phyloP scores from a whole-genome alignment of 2,888 invertebrate species.

The Spilosoma lubricipeda region DNA sequence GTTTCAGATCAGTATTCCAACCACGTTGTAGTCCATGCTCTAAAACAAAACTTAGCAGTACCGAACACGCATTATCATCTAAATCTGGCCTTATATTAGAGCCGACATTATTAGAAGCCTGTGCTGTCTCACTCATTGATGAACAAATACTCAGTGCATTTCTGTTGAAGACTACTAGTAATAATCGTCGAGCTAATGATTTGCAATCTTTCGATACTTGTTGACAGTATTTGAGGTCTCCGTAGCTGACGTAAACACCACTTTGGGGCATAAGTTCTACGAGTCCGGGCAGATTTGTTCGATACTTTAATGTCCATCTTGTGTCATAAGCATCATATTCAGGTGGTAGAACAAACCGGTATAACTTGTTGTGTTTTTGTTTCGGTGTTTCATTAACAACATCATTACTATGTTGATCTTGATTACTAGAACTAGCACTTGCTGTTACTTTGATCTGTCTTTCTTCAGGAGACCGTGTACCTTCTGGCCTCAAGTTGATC shows the following conservation, averaged over 20 bases:
- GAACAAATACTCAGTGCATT: not conserved
- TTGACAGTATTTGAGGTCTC: not conserved
- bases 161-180: too few species aligned
- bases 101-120: not conserved
- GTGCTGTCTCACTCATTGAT: not conserved
- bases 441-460: not conserved
- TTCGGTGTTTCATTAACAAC: too few species aligned
- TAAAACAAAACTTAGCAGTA: constrained; percentile 17
- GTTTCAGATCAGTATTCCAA: constrained; percentile 25
- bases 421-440: too few species aligned
- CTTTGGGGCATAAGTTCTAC: too few species aligned
- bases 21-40: constrained; percentile 23
- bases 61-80: not conserved
- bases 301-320: too few species aligned
- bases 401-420: too few species aligned
- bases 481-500: not conserved
- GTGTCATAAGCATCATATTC: too few species aligned
- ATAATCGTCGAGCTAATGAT: constrained; percentile 1
- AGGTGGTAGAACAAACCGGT: too few species aligned
- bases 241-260: not conserved
- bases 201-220: not conserved
- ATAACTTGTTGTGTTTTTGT: too few species aligned
- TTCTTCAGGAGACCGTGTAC: not conserved
- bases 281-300: too few species aligned
- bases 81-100: not conserved